These are phyloP conservation scores for Callionymus lyra DNA, from an alignment of 2,113 vertebrate species.

Conservation along the genomic window DNA sequence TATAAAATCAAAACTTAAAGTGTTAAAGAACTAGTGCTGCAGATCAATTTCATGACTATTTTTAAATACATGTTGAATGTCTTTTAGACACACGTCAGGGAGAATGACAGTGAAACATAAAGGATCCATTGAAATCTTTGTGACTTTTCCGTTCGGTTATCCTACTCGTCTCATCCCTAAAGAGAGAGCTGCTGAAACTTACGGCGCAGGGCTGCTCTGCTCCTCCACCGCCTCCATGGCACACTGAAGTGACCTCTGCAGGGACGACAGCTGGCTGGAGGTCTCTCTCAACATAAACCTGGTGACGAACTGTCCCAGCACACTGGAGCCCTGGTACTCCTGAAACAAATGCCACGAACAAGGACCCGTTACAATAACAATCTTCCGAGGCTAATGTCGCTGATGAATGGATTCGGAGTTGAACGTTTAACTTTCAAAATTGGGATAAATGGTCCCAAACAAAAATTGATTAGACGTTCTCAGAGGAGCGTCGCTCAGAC, in stretches of 20 bases:
- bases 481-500: slow-evolving; percentile 6
- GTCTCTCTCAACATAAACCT: slow-evolving; percentile 92
- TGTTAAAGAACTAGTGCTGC: too few relatives aligned
- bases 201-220: slow-evolving; percentile 75
- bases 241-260: slow-evolving; percentile 89
- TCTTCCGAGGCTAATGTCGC: too few relatives aligned
- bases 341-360: slow-evolving; percentile 36
- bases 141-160: too few relatives aligned
- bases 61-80: too few relatives aligned
- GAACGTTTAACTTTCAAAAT: slow-evolving; percentile 24
- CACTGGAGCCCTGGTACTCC: slow-evolving; percentile 87
- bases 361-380: neutral
- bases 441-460: slow-evolving; percentile 22
- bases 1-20: too few relatives aligned
- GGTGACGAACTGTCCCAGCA: slow-evolving; percentile 92
- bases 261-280: slow-evolving; percentile 82
- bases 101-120: too few relatives aligned
- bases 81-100: too few relatives aligned
- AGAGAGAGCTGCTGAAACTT: slow-evolving; percentile 22
- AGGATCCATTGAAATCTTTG: too few relatives aligned
- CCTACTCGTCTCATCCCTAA: too few relatives aligned
- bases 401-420: slow-evolving; percentile 9
- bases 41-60: too few relatives aligned
- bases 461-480: slow-evolving; percentile 19
- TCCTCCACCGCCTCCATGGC: slow-evolving; percentile 86